Base-by-base conservation (phyloP, 2,113 vertebrate genomes). In the Cinclus mexicanus region DNA sequence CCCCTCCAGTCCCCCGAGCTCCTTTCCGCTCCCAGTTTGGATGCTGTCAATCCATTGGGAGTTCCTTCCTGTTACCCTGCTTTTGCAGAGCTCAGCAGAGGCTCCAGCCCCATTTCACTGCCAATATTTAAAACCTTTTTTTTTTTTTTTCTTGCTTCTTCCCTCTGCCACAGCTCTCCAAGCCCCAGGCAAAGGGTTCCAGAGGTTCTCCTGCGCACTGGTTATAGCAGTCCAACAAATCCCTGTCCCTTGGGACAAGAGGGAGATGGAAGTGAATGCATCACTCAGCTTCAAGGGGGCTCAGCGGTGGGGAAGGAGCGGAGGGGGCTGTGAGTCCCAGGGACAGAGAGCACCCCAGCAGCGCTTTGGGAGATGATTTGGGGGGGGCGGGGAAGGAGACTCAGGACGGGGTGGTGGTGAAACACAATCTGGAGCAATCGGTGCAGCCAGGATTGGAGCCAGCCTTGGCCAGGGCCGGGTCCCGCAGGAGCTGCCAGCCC, bases 101-200 rank as follows among this genome's bases (percentile, higher is more conserved):
- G 24, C 8, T n/a, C 33, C 10, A 7, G 37, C 35, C 15, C 26
- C 8, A 0, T 39, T 87, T 2, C 3, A 24, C 44, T 64, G 41
- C 52, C 29, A 39, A 5, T 21, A 78, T 23, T 25, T 15, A 42
- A 83, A 41, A 8, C 2, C 6, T 7, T 81, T 15, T n/a, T 61
- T 49, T 24, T 22, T 20, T 25, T 55, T 71, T 72, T 21, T 35
- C 39, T 44, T 57, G 25, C 14, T 5, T 77, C 71, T 63, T n/a
- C 42, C 33, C 50, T 57, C 33, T 46, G 33, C 28, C 56, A 37
- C 56, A 57, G 24, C 19, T 70, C n/a, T 21, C 12, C 0, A 3
- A n/a, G 28, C n/a, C 50, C 56, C 4, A 3, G 11, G 11, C 0
- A 0, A 70, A 41, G 46, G 22, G 47, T 49, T 25, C 39, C 19